Evolutionary conservation across 23 tunicate species (phyloP).

Genomic region (Styela clava): DNA sequence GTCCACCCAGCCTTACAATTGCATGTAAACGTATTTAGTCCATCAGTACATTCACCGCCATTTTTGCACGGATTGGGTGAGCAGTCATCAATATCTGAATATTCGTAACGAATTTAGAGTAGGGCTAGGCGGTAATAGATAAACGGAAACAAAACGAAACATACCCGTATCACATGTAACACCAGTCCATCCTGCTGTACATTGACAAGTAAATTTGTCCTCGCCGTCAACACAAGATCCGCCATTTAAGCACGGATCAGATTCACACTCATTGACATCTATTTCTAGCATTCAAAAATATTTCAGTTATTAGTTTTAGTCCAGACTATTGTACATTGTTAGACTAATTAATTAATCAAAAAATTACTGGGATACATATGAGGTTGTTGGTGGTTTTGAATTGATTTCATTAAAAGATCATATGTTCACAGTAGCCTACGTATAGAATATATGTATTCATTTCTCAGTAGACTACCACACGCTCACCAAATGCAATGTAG

Average conservation of each 20-base stretch:
- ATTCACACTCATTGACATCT: conserved; percentile 1
- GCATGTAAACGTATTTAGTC: conserved; percentile 42
- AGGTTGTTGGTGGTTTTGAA: too few relatives aligned
- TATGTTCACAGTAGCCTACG: too few relatives aligned
- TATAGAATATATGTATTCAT: too few relatives aligned
- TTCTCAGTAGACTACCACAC: too few relatives aligned
- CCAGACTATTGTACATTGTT: background rate
- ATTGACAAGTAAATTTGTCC: conserved; percentile 52
- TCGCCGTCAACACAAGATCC: conserved; percentile 53
- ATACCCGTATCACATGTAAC: conserved; percentile 32
- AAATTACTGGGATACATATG: too few relatives aligned
- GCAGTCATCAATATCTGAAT: conserved; percentile 74
- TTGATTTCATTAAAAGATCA: too few relatives aligned
- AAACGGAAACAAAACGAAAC: too few relatives aligned
- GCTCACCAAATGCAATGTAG: too few relatives aligned
- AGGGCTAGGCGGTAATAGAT: background rate
- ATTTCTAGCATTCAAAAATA: background rate
- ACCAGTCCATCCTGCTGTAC: conserved; percentile 63
- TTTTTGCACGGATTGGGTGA: conserved; percentile 75
- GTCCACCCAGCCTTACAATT: conserved; percentile 58
- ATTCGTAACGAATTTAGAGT: background rate
- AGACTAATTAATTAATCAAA: too few relatives aligned
- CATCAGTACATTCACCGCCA: conserved; percentile 56
- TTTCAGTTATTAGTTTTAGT: too few relatives aligned
- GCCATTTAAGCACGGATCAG: conserved; percentile 70